These are phyloP conservation scores for Callyntrura sp. DNA, from an alignment of 2,888 invertebrate genomes.

Conservation along the genomic window DNA sequence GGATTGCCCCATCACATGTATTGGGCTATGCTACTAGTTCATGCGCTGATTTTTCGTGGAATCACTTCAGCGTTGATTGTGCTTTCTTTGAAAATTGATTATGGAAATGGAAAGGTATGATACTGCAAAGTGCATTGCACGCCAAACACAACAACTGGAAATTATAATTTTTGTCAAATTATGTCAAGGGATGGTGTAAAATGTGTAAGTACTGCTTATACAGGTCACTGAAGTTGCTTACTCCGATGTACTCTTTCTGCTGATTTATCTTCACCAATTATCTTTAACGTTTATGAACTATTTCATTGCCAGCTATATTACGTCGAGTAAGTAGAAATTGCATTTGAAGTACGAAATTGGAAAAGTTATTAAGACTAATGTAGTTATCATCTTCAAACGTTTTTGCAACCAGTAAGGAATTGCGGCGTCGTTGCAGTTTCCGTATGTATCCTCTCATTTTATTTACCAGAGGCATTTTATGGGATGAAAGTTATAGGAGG, in stretches of 20 bases:
- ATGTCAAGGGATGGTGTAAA: no score
- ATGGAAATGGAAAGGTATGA: conserved; percentile 69
- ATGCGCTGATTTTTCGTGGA: conserved; percentile 77
- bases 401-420: conserved; percentile 44
- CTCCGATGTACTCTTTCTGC: conserved; percentile 47
- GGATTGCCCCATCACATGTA: conserved; percentile 77
- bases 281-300: conserved; percentile 75
- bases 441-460: conserved; percentile 55
- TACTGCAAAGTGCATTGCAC: no score
- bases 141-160: no score
- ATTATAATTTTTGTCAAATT: no score
- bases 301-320: conserved; percentile 58
- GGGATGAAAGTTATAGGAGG: conserved; percentile 32
- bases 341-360: conserved; percentile 40
- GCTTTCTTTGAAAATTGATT: conserved; percentile 61
- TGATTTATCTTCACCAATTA: conserved; percentile 71
- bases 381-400: no score
- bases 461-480: conserved; percentile 34
- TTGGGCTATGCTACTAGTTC: conserved; percentile 78
- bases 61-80: conserved; percentile 75
- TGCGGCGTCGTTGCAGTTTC: conserved; percentile 31
- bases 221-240: conserved; percentile 47
- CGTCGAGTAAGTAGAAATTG: conserved; percentile 51
- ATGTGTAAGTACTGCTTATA: background rate
- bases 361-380: background rate